Base-by-base conservation (phyloP, 2,888 invertebrate species). In the Cheilosia soror region DNA sequence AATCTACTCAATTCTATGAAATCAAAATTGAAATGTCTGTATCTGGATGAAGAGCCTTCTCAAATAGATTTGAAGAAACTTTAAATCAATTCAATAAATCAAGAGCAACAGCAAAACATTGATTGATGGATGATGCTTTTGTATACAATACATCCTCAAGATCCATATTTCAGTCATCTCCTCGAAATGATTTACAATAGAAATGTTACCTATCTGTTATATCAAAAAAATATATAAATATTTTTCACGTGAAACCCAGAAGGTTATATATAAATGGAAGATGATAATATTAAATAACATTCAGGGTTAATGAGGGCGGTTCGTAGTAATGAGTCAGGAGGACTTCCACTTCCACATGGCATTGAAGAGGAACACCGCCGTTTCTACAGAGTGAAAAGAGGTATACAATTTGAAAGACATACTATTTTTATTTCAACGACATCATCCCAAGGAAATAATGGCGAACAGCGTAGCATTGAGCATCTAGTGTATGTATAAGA, bases 101-200 rank as follows among this genome's bases (percentile, higher is more conserved):
- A 68, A 29, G 58, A 73, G 49, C 72, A 57, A 53, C 62, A 79
- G 62, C 62, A 79, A 62, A 44, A 62, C 73, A 63, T 49, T 73
- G 79, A 79, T 83, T 79, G 79, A 83, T 78, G 72, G 73, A 83
- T 78, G 72, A 47, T 78, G 47, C 63, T 65, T 15, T 27, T 31
- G 9, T 29, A 49, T 31, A 44, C 40, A 68, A 57, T 71, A 42
- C 63, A 60, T 44, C 27, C 11, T 55, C 49, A 53, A 63, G 72
- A 77, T 71, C 37, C 44, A 51, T 60, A 47, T 65, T 44, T 71
- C 57, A 62, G 13, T 11, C 62, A 47, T 58, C 66, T 73, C 33
- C 27, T 62, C 47, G 33, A 58, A 57, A 83, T 83, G 25, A 73
- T 73, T 83, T 65, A 68, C 68, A 57, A 78, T 72, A 51, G 68